Percentiles rank a stretch among this genome's conserved stretches.
phyloP scores from a whole-genome alignment of 2,113 vertebrate genomes.

The Todiramphus saurophagus region DNA sequence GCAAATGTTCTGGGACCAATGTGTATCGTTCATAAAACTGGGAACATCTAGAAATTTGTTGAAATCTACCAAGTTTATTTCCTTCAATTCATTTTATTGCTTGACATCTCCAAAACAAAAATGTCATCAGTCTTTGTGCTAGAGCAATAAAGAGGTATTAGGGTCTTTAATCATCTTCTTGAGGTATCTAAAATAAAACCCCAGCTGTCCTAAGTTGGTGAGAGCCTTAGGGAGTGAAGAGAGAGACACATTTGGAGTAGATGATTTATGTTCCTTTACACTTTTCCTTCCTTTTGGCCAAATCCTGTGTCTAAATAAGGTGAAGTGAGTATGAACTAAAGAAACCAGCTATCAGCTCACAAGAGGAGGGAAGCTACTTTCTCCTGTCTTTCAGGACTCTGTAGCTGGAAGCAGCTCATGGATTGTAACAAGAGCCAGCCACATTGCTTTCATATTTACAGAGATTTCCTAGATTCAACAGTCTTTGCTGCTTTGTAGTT shows the following conservation, averaged over 20 bases:
- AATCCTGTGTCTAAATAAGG: background rate
- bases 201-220: background rate
- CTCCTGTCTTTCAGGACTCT: background rate
- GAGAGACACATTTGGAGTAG: background rate
- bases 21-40: background rate
- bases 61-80: background rate
- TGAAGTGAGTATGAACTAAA: background rate
- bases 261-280: background rate
- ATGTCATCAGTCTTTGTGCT: background rate
- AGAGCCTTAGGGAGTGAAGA: background rate
- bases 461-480: background rate
- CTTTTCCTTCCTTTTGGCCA: background rate
- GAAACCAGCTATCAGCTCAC: background rate
- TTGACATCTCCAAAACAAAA: background rate
- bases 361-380: background rate
- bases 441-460: background rate
- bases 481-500: background rate
- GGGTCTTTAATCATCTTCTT: background rate
- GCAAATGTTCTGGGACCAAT: background rate
- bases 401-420: background rate
- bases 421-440: background rate
- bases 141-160: background rate
- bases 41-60: background rate
- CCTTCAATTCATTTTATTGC: background rate
- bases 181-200: background rate